Conservation (phyloP, 2,888 invertebrate genomes). For the Synanthedon formicaeformis region DNA sequence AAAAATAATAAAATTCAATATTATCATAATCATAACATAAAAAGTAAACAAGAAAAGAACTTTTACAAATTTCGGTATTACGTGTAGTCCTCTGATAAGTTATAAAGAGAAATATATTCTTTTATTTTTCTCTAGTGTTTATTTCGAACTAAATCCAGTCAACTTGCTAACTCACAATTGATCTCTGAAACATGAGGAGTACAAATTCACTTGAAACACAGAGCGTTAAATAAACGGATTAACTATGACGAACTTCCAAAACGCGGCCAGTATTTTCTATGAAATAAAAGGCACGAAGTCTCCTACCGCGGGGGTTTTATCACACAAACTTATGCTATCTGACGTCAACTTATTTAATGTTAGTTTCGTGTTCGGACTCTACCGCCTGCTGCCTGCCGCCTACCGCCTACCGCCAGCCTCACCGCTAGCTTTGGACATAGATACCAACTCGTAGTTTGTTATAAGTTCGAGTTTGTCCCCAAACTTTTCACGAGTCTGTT, state of each 20-base stretch:
- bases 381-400: not conserved
- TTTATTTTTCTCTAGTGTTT: no score
- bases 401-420: conserved; percentile 4
- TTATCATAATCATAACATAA: no score
- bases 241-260: not conserved
- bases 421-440: conserved; percentile 7
- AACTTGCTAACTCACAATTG: no score
- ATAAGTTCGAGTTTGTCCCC: conserved; percentile 13
- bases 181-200: no score
- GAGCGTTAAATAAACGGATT: not conserved
- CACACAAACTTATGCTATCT: conserved; percentile 19
- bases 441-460: conserved; percentile 19
- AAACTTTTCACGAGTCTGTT: not conserved
- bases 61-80: no score
- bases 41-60: no score
- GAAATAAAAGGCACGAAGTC: conserved; percentile 10
- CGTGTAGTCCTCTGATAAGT: no score
- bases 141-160: no score
- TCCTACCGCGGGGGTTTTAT: conserved; percentile 15
- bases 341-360: conserved; percentile 23
- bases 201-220: no score
- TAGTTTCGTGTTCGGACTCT: conserved; percentile 20
- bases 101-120: no score
- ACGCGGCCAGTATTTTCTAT: conserved; percentile 5
- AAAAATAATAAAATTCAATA: no score